Evolutionary conservation across 2,797 vertebrate species (phyloP), one percentile per base, ranked within the genome.

Genomic region (Hippoglossus hippoglossus): DNA sequence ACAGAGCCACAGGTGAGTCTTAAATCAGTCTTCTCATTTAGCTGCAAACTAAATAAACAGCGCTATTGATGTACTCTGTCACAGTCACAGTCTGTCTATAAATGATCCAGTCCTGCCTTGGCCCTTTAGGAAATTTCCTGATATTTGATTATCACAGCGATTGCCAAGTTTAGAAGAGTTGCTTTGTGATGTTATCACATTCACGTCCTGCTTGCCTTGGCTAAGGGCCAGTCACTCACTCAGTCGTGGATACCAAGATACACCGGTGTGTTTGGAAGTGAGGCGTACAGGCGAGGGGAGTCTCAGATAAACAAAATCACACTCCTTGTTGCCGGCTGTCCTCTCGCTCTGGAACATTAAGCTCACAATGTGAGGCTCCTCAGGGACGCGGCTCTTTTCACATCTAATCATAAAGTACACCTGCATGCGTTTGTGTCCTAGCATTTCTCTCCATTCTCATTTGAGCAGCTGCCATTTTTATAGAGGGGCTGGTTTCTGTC

Each of bases 131-230:
- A 73, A 60, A 77, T 87, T 69, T 81, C 66, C 70, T 71, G 59
- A 85, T 77, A 79, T 84, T 85, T 79, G 81, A 84, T 86, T 81
- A 74, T 39, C 52, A 46, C 54, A 25, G 34, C 4, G 31, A 73
- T 67, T 65, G 81, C 68, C 73, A 78, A 77, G 68, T 84, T 71
- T 69, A 62, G 81, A 65, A 46, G 80, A 79, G 71, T 61, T 31
- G 64, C 66, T 68, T 55, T 79, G 62, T 58, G 87, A 90, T 90
- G 79, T 84, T 81, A 87, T 91, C 79, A 84, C 62, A 67, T 68
- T 69, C 63, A 41, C 84, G 75, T 87, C 84, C 82, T 88, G 89
- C 80, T 90, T 83, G 66, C 39, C 77, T 85, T 92, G 91, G 81
- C 81, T 13, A 5, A 11, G 39, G 22, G 76, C 84, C 85, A 77